phyloP scores from a whole-genome alignment of 2,888 invertebrate genomes.

The Nematopogon swammerdamellus region DNA sequence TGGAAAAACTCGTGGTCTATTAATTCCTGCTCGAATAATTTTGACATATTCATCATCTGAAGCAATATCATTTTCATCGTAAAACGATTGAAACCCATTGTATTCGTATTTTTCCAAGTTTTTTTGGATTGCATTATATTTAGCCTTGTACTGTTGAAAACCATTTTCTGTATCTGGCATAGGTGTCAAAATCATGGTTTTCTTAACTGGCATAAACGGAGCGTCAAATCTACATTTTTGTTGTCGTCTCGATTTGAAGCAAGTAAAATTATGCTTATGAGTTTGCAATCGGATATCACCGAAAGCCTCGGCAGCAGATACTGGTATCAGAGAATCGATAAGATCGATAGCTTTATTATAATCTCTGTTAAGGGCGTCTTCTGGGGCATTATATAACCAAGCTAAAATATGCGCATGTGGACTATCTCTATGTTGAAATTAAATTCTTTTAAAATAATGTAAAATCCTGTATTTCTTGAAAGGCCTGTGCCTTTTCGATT shows the following conservation, averaged over 20 bases:
- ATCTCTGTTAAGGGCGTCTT: conserved; percentile 10
- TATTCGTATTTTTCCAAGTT: conserved; percentile 11
- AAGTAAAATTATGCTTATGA: conserved; percentile 16
- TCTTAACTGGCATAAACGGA: conserved; percentile 18
- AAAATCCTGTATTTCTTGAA: conserved; percentile 18
- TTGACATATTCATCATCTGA: conserved; percentile 11
- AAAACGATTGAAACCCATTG: conserved; percentile 6
- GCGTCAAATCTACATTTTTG: conserved; percentile 20
- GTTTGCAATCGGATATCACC: conserved; percentile 15
- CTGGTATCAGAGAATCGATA: conserved; percentile 17
- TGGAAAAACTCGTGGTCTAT: conserved; percentile 15
- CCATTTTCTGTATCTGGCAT: conserved; percentile 4
- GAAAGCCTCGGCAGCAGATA: conserved; percentile 13
- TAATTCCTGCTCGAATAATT: conserved; percentile 13
- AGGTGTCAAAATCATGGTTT: conserved; percentile 15
- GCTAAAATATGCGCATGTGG: conserved; percentile 22
- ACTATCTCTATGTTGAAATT: conserved; percentile 25
- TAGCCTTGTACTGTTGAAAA: conserved; percentile 2
- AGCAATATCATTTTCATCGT: conserved; percentile 7
- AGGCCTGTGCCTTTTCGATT: conserved; percentile 18
- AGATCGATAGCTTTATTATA: conserved; percentile 14
- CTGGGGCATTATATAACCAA: conserved; percentile 23
- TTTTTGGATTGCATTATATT: conserved; percentile 5
- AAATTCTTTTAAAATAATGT: conserved; percentile 21
- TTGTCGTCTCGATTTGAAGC: conserved; percentile 12